A percentile compares a stretch with the other conserved stretches of the same genome.
phyloP scores from a whole-genome alignment of 2,113 vertebrate genomes.

The Emydura subglobosa region DNA sequence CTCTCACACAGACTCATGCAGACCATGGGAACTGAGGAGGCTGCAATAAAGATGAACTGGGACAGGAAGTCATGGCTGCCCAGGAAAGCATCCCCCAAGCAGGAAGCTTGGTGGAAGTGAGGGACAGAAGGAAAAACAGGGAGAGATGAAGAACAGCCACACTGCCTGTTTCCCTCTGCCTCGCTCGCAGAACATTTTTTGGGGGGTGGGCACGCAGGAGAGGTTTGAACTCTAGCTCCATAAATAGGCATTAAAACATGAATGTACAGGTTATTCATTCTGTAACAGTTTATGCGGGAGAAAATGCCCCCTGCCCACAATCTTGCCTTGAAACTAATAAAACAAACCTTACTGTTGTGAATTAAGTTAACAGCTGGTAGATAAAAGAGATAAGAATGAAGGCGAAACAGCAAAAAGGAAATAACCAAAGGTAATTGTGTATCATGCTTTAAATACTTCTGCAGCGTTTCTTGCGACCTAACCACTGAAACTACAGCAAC shows the following conservation, averaged over 20 bases:
- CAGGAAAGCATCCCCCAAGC: background rate
- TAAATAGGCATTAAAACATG: background rate
- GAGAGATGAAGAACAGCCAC: background rate
- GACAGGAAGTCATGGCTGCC: background rate
- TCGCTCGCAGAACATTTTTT: background rate
- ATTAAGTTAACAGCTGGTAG: background rate
- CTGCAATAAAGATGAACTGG: background rate
- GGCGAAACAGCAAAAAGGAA: background rate
- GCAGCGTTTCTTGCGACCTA: slow-evolving; percentile 44
- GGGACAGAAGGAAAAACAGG: background rate
- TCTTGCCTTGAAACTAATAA: background rate
- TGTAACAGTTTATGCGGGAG: background rate
- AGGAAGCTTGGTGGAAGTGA: background rate
- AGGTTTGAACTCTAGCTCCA: background rate
- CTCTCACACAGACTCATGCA: background rate
- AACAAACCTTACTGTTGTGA: accelerated
- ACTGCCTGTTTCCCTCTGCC: background rate
- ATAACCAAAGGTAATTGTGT: background rate
- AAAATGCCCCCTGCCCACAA: background rate
- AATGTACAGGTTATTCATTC: background rate
- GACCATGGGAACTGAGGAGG: background rate
- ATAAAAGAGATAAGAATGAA: slow-evolving; percentile 30
- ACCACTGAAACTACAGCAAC: background rate
- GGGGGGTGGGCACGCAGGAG: background rate
- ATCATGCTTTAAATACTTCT: background rate